Percentiles rank a stretch among this genome's conserved stretches.
These are phyloP conservation scores for Chromobotia macracanthus DNA, from an alignment of 2,797 vertebrate genomes.

Conservation along the genomic window DNA sequence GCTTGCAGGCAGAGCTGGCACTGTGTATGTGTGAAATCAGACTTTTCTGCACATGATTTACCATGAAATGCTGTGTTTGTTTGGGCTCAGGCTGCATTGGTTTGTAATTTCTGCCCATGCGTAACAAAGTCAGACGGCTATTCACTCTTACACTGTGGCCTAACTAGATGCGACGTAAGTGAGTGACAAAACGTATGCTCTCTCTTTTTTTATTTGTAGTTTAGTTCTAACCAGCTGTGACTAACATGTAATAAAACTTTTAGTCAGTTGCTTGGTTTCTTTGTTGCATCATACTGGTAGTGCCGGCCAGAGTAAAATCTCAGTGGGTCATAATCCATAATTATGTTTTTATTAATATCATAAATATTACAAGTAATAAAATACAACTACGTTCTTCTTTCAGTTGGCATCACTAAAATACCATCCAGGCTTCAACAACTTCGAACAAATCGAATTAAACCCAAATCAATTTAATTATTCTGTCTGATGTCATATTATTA, in stretches of 20 bases:
- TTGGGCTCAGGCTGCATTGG: conserved; percentile 69
- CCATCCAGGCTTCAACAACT: background rate
- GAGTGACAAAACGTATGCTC: background rate
- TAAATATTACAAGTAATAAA: background rate
- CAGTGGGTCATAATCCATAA: background rate
- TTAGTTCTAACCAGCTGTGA: conserved; percentile 2
- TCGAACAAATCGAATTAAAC: background rate
- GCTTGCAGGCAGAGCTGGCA: conserved; percentile 32
- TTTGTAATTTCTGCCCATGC: conserved; percentile 57
- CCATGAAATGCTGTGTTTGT: conserved; percentile 77
- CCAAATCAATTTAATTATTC: background rate
- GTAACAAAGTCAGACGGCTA: conserved; percentile 47
- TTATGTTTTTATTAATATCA: background rate
- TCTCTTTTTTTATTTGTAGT: background rate
- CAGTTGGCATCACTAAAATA: background rate
- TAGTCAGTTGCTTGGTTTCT: background rate
- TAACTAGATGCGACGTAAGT: background rate
- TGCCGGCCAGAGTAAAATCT: background rate
- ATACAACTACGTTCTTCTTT: background rate
- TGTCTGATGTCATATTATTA: background rate
- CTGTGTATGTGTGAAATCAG: conserved; percentile 72
- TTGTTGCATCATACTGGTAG: background rate
- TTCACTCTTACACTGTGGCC: background rate
- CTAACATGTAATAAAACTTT: conserved; percentile 6
- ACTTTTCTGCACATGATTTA: conserved; percentile 76